A percentile compares a stretch with the other conserved stretches of the same genome.
Conservation (phyloP, 2,113 vertebrate genomes). For the Ailurus styani region DNA sequence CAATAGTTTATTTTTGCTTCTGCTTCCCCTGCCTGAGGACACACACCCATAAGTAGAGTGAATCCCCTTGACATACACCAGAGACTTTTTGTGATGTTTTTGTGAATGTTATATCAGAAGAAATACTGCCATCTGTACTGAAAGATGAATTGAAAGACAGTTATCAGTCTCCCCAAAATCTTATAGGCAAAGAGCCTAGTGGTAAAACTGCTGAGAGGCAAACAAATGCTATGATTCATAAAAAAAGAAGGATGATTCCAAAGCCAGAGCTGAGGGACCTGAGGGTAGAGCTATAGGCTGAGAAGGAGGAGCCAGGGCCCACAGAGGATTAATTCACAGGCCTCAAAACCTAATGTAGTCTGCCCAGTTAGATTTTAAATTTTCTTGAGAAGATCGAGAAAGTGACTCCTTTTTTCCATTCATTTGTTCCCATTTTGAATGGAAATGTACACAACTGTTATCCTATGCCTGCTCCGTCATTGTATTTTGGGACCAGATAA, state of each 20-base stretch:
- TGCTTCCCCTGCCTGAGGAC: not conserved
- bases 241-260: not conserved
- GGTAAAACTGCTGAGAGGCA: not conserved
- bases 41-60: not conserved
- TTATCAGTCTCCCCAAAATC: not conserved
- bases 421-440: not conserved
- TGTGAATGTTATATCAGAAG: not conserved
- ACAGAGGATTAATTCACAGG: not conserved
- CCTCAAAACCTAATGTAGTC: not conserved
- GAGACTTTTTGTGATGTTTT: not conserved
- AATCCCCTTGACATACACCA: not conserved
- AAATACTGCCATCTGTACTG: not conserved
- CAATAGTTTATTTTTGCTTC: not conserved
- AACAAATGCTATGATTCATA: not conserved
- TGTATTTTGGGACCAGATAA: not conserved
- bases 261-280: not conserved
- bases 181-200: not conserved
- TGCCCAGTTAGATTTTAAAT: not conserved
- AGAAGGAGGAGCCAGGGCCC: not conserved
- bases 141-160: not conserved
- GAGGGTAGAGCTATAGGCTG: not conserved
- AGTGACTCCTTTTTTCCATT: not conserved
- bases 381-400: too few relatives aligned
- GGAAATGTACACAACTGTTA: not conserved
- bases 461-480: not conserved